phyloP scores from a whole-genome alignment of 2,113 vertebrate genomes.

The Puntigrus tetrazona region DNA sequence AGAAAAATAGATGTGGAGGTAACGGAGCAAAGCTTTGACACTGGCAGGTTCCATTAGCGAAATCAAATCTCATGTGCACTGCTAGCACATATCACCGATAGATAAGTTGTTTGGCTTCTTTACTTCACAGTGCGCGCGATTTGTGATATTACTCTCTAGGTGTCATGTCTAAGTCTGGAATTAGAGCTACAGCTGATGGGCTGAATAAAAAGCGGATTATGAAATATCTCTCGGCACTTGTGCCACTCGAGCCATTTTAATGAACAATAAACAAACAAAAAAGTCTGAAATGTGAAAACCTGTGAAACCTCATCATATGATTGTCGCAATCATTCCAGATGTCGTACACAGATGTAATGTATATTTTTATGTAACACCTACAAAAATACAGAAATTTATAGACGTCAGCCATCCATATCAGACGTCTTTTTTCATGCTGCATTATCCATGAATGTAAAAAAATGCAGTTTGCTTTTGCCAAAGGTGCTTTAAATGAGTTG shows the following conservation, averaged over 20 bases:
- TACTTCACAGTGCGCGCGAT: background rate
- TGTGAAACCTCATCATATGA: no score
- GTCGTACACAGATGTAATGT: background rate
- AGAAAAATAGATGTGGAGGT: slow-evolving; percentile 11
- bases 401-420: no score
- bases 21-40: slow-evolving; percentile 18
- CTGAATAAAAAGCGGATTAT: background rate
- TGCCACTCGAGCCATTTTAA: background rate
- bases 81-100: slow-evolving; percentile 2
- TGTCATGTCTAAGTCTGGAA: background rate
- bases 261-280: background rate
- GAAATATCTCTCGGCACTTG: background rate
- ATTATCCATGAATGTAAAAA: background rate
- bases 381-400: background rate
- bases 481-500: background rate
- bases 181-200: background rate
- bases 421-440: background rate
- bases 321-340: background rate
- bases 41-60: slow-evolving; percentile 21
- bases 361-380: background rate
- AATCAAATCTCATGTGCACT: slow-evolving; percentile 24
- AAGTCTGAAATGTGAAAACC: background rate
- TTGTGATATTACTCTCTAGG: slow-evolving; percentile 10
- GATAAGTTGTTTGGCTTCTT: slow-evolving; percentile 1
- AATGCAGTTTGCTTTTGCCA: background rate